A percentile compares a stretch with the other conserved stretches of the same genome.
Evolutionary conservation across 2,113 vertebrate species (phyloP).

Genomic region (Melozone crissalis): DNA sequence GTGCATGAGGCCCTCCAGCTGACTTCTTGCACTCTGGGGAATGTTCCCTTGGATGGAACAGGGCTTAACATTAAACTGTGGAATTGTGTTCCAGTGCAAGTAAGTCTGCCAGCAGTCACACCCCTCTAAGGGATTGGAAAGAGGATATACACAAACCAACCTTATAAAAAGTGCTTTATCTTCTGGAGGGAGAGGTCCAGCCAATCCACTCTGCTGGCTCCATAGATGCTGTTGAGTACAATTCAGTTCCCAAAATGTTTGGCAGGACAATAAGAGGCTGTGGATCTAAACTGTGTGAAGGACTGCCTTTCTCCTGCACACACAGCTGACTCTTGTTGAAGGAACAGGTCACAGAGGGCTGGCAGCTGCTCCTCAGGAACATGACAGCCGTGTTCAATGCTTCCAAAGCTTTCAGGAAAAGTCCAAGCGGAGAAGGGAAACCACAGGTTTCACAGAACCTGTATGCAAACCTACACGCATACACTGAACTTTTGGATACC

Average conservation of each 20-base stretch:
- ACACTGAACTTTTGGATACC: neutral
- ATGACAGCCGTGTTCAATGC: neutral
- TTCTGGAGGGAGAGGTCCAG: neutral
- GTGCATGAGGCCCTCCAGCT: neutral
- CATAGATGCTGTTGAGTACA: neutral
- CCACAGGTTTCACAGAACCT: neutral
- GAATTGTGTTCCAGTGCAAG: neutral
- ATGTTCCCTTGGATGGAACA: neutral
- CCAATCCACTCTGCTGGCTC: neutral
- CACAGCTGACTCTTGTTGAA: neutral
- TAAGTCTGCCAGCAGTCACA: neutral
- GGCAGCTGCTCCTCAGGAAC: neutral
- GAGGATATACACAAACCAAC: neutral
- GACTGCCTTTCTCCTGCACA: neutral
- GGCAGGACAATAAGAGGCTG: neutral
- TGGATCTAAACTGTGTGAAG: neutral
- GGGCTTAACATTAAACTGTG: neutral
- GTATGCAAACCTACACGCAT: neutral
- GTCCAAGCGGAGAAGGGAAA: neutral
- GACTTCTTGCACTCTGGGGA: neutral
- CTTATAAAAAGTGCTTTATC: neutral
- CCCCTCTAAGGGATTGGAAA: neutral
- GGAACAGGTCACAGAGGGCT: neutral
- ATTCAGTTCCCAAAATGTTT: neutral
- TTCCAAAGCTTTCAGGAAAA: neutral